A percentile compares a stretch with the other conserved stretches of the same genome.
phyloP scores from a whole-genome alignment of 2,113 vertebrate species.

The Ondatra zibethicus region DNA sequence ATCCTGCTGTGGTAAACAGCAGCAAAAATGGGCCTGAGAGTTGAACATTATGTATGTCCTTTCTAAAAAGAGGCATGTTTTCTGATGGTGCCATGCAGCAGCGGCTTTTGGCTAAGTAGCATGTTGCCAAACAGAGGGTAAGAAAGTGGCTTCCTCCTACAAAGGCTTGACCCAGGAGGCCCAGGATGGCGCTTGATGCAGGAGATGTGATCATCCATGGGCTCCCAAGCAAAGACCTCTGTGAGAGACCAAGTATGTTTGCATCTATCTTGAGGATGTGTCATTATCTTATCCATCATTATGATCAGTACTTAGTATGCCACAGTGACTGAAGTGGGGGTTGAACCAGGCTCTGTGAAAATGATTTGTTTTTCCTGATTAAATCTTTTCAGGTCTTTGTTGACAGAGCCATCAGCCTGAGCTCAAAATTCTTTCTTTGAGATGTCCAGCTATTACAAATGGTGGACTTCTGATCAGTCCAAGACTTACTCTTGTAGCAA shows the following conservation, averaged over 20 bases:
- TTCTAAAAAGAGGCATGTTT: background rate
- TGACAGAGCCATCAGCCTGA: background rate
- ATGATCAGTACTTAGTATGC: background rate
- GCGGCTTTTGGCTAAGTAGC: background rate
- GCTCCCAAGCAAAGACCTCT: background rate
- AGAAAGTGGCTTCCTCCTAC: background rate
- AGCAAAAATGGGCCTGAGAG: background rate
- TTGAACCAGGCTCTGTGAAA: background rate
- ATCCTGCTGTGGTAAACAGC: background rate
- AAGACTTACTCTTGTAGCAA: background rate
- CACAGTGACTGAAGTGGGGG: background rate
- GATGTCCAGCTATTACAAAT: background rate
- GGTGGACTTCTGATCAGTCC: background rate
- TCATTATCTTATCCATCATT: too few relatives aligned
- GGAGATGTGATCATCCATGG: background rate
- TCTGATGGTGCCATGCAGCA: background rate
- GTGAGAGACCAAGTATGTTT: background rate
- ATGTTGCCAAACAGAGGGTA: background rate
- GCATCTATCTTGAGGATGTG: background rate
- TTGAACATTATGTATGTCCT: background rate
- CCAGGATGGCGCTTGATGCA: background rate
- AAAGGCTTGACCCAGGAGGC: background rate
- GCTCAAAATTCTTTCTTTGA: background rate
- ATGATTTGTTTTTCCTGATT: background rate
- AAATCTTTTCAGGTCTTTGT: background rate